phyloP scores from a whole-genome alignment of 2,113 vertebrate genomes.

The Athene noctua region DNA sequence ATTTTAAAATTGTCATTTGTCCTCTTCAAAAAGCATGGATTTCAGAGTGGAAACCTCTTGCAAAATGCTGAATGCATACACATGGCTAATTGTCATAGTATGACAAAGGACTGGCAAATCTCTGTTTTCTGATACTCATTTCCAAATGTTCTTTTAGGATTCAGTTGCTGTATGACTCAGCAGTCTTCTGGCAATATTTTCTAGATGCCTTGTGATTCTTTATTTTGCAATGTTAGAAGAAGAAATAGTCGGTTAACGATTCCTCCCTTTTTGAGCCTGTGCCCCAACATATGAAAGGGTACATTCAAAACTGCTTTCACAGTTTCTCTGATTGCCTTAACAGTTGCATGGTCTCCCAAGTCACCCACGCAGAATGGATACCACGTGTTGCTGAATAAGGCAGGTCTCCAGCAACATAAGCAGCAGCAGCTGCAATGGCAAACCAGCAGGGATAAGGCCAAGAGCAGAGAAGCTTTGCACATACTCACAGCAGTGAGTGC shows the following conservation, averaged over 20 bases:
- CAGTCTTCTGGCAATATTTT: constrained; percentile 43
- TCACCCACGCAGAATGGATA: background rate
- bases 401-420: background rate
- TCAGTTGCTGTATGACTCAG: constrained; percentile 38
- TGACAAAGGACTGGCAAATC: background rate
- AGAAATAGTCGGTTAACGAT: background rate
- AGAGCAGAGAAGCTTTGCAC: background rate
- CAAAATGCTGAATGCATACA: background rate
- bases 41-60: background rate
- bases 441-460: background rate
- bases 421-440: constrained; percentile 2
- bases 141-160: constrained; percentile 32
- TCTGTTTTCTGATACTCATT: constrained; percentile 10
- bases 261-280: background rate
- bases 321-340: background rate
- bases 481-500: background rate
- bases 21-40: background rate
- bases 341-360: background rate
- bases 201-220: background rate
- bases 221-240: background rate
- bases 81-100: background rate
- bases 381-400: background rate
- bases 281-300: background rate
- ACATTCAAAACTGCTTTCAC: background rate
- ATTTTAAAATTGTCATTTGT: background rate